phyloP scores from a whole-genome alignment of 2,113 vertebrate species.

The Bubalus kerabau region DNA sequence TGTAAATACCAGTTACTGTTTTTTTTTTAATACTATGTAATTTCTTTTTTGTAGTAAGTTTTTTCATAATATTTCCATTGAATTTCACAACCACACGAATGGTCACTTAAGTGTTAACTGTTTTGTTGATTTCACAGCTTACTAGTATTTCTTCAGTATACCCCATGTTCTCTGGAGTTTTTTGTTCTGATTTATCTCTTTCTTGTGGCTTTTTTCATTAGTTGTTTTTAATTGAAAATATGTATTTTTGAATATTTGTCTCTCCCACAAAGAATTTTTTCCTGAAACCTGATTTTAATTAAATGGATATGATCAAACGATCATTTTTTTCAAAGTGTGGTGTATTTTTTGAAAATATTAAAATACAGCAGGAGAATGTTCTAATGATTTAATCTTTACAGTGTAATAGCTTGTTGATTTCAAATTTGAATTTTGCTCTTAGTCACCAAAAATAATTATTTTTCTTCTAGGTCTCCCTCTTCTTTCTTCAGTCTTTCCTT shows the following conservation, averaged over 20 bases:
- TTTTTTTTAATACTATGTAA: background rate
- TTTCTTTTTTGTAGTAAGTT: background rate
- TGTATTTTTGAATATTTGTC: background rate
- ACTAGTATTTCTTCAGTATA: background rate
- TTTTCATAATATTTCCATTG: background rate
- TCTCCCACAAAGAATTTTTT: background rate
- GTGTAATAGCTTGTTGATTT: background rate
- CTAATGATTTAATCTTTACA: background rate
- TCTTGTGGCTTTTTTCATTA: background rate
- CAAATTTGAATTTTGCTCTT: background rate
- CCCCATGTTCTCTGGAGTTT: background rate
- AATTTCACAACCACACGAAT: background rate
- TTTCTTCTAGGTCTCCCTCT: background rate
- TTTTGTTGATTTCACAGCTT: background rate
- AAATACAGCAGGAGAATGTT: background rate
- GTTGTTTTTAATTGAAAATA: background rate
- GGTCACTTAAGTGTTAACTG: background rate
- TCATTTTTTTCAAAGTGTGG: background rate
- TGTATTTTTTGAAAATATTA: background rate
- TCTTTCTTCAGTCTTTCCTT: background rate
- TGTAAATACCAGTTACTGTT: background rate
- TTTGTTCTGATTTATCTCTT: conserved; percentile 1
- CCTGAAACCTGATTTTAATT: conserved; percentile 10
- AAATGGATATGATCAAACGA: background rate
- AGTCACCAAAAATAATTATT: background rate